These are phyloP conservation scores for Leptinotarsa rubiginosa DNA, from an alignment of 2,888 invertebrate species.

Conservation along the genomic window DNA sequence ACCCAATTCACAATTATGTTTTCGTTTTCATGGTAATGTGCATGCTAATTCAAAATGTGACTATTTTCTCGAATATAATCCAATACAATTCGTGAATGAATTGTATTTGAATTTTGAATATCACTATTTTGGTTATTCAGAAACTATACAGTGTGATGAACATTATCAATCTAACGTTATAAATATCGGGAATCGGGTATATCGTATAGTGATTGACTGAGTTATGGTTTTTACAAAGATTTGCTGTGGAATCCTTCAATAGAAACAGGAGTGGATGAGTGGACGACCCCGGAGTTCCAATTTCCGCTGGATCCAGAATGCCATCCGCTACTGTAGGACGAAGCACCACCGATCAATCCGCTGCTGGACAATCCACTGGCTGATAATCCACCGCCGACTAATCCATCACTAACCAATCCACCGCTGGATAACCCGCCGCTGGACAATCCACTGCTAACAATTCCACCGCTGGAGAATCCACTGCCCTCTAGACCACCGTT, in stretches of 20 bases:
- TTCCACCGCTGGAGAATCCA: background rate
- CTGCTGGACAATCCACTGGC: background rate
- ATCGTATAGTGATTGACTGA: background rate
- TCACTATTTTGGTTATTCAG: background rate
- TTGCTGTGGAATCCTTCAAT: constrained; percentile 27
- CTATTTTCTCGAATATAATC: no score
- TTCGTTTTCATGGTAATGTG: background rate
- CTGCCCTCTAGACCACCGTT: background rate
- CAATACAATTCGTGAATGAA: no score
- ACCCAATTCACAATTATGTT: constrained; percentile 3
- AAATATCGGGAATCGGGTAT: background rate
- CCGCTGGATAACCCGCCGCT: background rate
- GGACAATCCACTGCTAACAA: background rate
- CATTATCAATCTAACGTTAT: background rate
- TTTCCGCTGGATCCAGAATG: background rate
- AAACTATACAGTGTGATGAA: background rate
- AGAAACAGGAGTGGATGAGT: constrained; percentile 31
- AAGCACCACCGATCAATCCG: background rate
- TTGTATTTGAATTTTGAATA: no score
- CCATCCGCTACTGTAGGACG: background rate
- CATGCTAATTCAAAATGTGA: no score
- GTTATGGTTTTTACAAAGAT: background rate
- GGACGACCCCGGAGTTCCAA: constrained; percentile 17
- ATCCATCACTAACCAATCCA: background rate
- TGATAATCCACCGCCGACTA: background rate